Evolutionary conservation across 1,140 invertebrate species (phyloP).

Genomic region (Drosophila rufa): DNA sequence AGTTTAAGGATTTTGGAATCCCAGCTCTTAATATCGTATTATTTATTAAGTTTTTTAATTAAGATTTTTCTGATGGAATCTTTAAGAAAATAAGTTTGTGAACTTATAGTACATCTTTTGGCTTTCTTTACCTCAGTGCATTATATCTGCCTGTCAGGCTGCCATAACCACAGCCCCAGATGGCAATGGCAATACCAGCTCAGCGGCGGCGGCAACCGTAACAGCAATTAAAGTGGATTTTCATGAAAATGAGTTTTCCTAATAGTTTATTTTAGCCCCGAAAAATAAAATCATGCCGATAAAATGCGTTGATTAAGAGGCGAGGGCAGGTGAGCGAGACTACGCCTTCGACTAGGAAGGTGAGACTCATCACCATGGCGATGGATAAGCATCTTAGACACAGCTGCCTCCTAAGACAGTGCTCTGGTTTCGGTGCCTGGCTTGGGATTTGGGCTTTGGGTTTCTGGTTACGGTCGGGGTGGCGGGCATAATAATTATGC

Average conservation of each 20-base stretch:
- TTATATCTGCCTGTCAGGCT: constrained; percentile 14
- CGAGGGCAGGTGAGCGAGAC: constrained; percentile 20
- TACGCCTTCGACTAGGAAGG: constrained; percentile 7
- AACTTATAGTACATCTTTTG: background rate
- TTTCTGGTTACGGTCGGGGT: background rate
- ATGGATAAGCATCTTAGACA: constrained; percentile 34
- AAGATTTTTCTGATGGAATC: too few species aligned
- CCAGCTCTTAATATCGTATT: background rate
- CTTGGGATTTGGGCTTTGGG: constrained; percentile 6
- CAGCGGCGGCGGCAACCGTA: constrained; percentile 34
- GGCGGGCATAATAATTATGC: constrained; percentile 59
- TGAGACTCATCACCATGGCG: constrained; percentile 9
- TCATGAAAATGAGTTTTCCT: constrained; percentile 81
- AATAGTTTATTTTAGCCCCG: constrained; percentile 76
- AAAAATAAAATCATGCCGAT: constrained; percentile 68
- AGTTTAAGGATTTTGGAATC: background rate
- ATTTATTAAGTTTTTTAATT: too few species aligned
- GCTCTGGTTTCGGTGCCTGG: constrained; percentile 5
- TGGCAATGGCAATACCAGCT: constrained; percentile 24
- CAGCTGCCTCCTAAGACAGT: constrained; percentile 3
- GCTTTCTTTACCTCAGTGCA: constrained; percentile 10
- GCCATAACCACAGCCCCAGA: constrained; percentile 41
- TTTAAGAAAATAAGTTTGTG: too few species aligned
- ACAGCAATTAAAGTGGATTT: constrained; percentile 80
- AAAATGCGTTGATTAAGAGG: constrained; percentile 72